Percentiles rank a stretch among this genome's conserved stretches.
phyloP scores from a whole-genome alignment of 2,113 vertebrate genomes.

The Bujurquina vittata region DNA sequence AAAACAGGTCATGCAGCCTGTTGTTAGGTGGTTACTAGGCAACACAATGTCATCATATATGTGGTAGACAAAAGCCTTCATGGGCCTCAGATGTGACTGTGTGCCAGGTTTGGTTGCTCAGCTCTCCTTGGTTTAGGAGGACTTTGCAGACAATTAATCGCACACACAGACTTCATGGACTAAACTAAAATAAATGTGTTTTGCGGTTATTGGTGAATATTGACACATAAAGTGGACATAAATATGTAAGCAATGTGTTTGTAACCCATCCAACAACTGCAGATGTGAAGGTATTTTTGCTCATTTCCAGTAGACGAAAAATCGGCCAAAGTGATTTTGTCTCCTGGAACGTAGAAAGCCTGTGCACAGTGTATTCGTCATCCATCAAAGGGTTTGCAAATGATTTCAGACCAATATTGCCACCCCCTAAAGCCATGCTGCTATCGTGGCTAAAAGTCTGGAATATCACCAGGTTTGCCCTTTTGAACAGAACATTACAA shows the following conservation, averaged over 20 bases:
- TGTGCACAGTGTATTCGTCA: neutral
- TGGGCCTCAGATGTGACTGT: neutral
- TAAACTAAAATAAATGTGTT: too few relatives aligned
- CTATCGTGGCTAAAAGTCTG: neutral
- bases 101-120: neutral
- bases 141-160: neutral
- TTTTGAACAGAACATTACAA: neutral
- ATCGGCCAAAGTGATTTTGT: neutral
- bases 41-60: neutral
- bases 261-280: neutral
- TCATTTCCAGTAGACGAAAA: neutral
- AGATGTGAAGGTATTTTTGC: neutral
- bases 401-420: neutral
- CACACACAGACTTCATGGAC: neutral
- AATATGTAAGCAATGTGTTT: neutral
- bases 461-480: neutral
- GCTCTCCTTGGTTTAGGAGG: neutral
- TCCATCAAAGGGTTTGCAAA: neutral
- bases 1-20: neutral
- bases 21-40: neutral
- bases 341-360: neutral
- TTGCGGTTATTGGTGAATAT: too few relatives aligned
- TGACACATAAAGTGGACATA: too few relatives aligned
- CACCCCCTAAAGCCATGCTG: neutral
- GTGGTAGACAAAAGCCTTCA: neutral